Base-by-base conservation (phyloP, 2,797 vertebrate genomes). In the Sebastes matsubarae region DNA sequence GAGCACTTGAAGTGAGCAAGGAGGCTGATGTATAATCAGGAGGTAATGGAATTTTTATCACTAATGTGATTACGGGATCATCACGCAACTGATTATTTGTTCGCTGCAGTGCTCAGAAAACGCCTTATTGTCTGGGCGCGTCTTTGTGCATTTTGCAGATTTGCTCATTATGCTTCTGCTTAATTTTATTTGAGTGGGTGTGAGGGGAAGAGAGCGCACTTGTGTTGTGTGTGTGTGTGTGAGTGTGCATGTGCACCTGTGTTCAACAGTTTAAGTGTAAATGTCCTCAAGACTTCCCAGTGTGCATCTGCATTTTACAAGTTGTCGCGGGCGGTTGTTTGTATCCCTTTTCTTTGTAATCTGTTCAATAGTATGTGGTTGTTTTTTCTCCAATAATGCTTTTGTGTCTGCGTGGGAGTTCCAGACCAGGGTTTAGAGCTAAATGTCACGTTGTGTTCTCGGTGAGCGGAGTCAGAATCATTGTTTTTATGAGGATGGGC, bases 21-120 rank as follows among this genome's bases (percentile, higher is more conserved):
- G 54, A 78, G 68, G 63, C 73, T 74, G 79, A 81, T 84, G 75
- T 84, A 77, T 91, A 89, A 90, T 88, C 79, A 77, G 68, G 58
- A 80, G 46, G 64, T 89, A 92, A 92, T 91, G 72, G 85, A 82
- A 83, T 89, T 93, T 92, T 90, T 82, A 89, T 92, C 77, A 55
- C 87, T 91, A 84, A 93, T 83, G 82, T 89, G 85, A 91, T 94
- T 91, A 92, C 20, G 58, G 72, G 80, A 91, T 92, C 85, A 82
- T 88, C 77, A 74, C 50, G 10, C 77, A 80, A 82, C 77, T 55
- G 73, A 84, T 91, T 78, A 77, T 89, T 88, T 90, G 74, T 88
- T 89, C 68, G 81, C 61, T 32, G 67, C 74, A 59, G 36, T 75
- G 75, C 76, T 83, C 68, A 63, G 73, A 76, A 75, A 87, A 82